phyloP scores from a whole-genome alignment of 1,140 invertebrate species.

The Cardiocondyla obscurior region DNA sequence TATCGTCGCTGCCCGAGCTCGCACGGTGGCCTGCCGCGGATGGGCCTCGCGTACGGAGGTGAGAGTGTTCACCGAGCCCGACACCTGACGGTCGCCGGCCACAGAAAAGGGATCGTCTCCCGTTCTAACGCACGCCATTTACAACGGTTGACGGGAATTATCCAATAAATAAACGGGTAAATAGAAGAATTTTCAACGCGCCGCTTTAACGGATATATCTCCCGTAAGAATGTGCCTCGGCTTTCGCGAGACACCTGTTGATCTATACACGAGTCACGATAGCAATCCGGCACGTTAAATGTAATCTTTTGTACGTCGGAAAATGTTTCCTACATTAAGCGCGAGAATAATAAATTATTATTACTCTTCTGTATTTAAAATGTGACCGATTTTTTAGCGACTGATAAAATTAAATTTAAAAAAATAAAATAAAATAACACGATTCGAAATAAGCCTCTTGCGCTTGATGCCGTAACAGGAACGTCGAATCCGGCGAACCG shows the following conservation, averaged over 20 bases:
- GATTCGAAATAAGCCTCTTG: neutral
- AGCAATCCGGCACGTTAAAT: neutral
- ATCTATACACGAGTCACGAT: neutral
- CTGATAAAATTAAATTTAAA: no score
- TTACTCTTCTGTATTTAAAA: neutral
- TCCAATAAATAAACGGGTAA: constrained; percentile 36
- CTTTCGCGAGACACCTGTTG: neutral
- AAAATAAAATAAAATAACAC: constrained; percentile 4
- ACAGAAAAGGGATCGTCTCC: constrained; percentile 67
- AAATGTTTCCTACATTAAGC: neutral
- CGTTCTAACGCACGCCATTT: constrained; percentile 33
- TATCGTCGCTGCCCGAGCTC: constrained; percentile 63
- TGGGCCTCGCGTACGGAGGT: constrained; percentile 59
- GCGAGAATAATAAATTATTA: neutral
- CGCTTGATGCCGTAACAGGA: neutral
- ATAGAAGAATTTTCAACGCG: constrained; percentile 23
- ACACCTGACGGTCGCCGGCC: constrained; percentile 74
- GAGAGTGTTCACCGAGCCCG: constrained; percentile 70
- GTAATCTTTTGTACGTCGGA: neutral
- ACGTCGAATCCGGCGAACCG: neutral
- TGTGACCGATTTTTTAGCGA: no score
- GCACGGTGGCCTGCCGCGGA: constrained; percentile 71
- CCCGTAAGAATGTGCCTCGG: neutral
- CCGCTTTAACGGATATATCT: neutral
- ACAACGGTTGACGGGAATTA: constrained; percentile 38